phyloP scores from a whole-genome alignment of 2,888 invertebrate species.

The Xestobium rufovillosum region DNA sequence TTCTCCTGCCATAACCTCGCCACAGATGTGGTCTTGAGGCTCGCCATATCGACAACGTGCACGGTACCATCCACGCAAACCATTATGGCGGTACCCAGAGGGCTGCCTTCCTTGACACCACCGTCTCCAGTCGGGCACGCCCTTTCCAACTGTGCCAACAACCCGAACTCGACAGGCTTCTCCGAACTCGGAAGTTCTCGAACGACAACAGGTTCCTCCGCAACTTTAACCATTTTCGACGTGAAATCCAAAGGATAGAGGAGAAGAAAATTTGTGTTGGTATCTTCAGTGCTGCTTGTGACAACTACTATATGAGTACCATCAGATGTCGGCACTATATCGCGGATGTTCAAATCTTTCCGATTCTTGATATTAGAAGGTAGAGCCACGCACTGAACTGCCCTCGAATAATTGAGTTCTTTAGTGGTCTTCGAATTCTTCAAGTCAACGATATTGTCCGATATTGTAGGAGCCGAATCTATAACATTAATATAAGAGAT shows the following conservation, averaged over 20 bases:
- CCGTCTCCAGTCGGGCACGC: conserved; percentile 29
- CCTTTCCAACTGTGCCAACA: conserved; percentile 52
- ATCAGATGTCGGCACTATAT: conserved; percentile 62
- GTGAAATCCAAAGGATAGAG: conserved; percentile 50
- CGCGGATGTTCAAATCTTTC: conserved; percentile 50
- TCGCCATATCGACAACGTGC: conserved; percentile 63
- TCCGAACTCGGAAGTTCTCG: conserved; percentile 57
- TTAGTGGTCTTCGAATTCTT: conserved; percentile 36
- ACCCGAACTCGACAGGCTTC: conserved; percentile 61
- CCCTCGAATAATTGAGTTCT: conserved; percentile 42
- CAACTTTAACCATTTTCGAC: conserved; percentile 46
- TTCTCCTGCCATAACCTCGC: conserved; percentile 61
- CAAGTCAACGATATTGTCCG: conserved; percentile 42
- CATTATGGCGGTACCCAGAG: conserved; percentile 58
- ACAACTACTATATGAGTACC: conserved; percentile 60
- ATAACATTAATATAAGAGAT: too few species aligned
- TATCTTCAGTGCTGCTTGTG: conserved; percentile 35
- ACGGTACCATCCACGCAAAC: conserved; percentile 71
- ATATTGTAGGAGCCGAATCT: too few species aligned
- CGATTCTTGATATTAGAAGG: conserved; percentile 46
- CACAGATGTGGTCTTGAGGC: conserved; percentile 59
- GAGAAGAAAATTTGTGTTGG: conserved; percentile 44
- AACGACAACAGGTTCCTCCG: conserved; percentile 53
- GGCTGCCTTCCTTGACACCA: conserved; percentile 27
- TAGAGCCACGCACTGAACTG: conserved; percentile 53